Evolutionary conservation across 2,797 vertebrate genomes (phyloP).

Genomic region (Tapirus indicus): DNA sequence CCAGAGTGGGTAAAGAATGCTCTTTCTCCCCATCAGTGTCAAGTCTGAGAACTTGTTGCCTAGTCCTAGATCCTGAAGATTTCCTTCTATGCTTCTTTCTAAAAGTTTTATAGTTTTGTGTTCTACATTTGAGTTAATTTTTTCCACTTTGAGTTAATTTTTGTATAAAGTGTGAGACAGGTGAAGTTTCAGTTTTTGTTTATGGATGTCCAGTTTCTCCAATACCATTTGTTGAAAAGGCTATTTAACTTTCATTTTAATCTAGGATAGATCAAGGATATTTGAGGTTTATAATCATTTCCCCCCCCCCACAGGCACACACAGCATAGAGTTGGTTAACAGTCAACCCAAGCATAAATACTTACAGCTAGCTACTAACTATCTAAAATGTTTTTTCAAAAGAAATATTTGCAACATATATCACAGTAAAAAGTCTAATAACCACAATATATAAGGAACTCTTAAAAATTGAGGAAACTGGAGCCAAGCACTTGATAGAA

Average conservation of each 20-base stretch:
- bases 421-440: neutral
- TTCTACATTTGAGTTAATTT: neutral
- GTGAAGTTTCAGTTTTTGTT: neutral
- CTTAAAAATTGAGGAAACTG: neutral
- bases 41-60: neutral
- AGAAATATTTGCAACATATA: neutral
- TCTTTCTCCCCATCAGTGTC: neutral
- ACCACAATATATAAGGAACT: neutral
- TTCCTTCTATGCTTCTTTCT: neutral
- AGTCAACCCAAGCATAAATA: constrained; percentile 3
- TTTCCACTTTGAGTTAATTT: neutral
- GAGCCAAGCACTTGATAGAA: neutral
- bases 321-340: neutral
- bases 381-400: constrained; percentile 16
- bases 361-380: neutral
- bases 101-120: neutral
- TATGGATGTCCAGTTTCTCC: neutral
- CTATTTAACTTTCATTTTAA: constrained; percentile 25
- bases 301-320: neutral
- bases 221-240: neutral
- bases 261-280: neutral
- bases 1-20: too few relatives aligned
- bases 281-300: constrained; percentile 24
- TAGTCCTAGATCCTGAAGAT: neutral
- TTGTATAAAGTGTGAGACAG: neutral